Evolutionary conservation across 2,797 vertebrate genomes (phyloP).

Genomic region (Eptatretus atami): DNA sequence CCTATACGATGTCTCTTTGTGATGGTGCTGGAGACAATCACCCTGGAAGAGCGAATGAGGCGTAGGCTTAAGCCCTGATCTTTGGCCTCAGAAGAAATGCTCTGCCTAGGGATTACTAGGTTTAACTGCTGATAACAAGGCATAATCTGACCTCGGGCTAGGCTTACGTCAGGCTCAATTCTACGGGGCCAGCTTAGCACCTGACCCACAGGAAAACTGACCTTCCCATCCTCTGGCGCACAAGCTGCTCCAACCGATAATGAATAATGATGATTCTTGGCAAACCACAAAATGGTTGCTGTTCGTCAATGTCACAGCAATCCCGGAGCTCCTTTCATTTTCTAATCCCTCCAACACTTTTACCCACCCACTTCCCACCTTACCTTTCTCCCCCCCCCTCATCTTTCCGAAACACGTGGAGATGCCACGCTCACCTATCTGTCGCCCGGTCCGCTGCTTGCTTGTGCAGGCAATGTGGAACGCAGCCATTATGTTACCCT

Average conservation of each 20-base stretch:
- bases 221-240: too few species aligned
- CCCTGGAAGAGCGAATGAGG: too few species aligned
- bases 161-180: conserved; percentile 5
- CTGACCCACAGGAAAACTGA: conserved; percentile 1
- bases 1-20: too few species aligned
- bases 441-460: too few species aligned
- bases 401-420: not conserved
- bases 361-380: not conserved
- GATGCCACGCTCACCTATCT: too few species aligned
- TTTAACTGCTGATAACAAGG: conserved; percentile 3
- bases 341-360: not conserved
- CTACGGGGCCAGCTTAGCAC: conserved; percentile 3
- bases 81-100: conserved; percentile 1
- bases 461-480: too few species aligned
- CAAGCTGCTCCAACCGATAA: too few species aligned
- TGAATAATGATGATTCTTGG: too few species aligned
- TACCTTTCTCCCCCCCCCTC: not conserved
- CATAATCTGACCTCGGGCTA: conserved; percentile 2
- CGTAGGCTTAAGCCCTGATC: not conserved
- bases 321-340: not conserved
- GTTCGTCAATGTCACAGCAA: too few species aligned
- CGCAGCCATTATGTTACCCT: not conserved
- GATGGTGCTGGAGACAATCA: too few species aligned
- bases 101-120: conserved; percentile 3
- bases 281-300: too few species aligned